phyloP scores from a whole-genome alignment of 2,888 invertebrate species.

The Andrena chrysosceles region DNA sequence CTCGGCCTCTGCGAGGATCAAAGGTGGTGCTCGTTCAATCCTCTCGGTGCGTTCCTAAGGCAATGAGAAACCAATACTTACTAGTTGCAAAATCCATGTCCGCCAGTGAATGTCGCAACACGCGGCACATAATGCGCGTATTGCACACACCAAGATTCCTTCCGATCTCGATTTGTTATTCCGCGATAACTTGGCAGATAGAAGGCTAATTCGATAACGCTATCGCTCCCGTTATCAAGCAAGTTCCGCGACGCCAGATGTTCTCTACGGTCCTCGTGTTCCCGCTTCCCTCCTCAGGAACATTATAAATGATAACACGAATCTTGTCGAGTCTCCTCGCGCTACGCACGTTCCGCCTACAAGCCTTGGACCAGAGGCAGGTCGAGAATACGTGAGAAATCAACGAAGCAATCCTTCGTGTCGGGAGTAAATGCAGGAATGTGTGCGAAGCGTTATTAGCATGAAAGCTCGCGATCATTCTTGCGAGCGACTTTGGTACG shows the following conservation, averaged over 20 bases:
- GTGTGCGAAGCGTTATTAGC: no score
- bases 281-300: not conserved
- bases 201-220: not conserved
- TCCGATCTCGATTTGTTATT: constrained; percentile 17
- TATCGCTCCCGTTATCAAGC: constrained; percentile 5
- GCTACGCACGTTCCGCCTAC: not conserved
- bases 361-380: not conserved
- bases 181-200: constrained; percentile 11
- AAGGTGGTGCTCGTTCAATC: no score
- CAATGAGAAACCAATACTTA: no score
- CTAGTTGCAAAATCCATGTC: no score
- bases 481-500: not conserved
- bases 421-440: no score
- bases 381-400: no score
- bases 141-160: not conserved
- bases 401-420: no score
- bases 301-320: not conserved
- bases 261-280: not conserved
- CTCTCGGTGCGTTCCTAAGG: no score
- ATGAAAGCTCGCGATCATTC: not conserved
- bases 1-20: no score
- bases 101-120: no score
- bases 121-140: no score
- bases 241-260: constrained; percentile 5
- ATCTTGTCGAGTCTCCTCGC: not conserved